Evolutionary conservation across 2,113 vertebrate species (phyloP), one percentile per base, ranked within the genome.

Genomic region (Hiodon tergisus): DNA sequence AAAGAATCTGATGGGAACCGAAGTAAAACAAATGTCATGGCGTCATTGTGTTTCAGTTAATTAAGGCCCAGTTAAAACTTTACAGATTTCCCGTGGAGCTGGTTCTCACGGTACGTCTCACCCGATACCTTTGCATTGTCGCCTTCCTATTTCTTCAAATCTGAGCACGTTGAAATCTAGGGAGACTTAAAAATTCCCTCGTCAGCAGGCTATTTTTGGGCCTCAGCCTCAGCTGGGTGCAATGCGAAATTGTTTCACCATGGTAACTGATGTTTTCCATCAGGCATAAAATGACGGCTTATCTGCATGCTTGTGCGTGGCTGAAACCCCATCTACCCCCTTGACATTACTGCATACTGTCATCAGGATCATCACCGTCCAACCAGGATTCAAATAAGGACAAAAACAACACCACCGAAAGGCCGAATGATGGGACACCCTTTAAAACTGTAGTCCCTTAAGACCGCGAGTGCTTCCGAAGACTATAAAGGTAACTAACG

Each of bases 301-400:
- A 80, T 77, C 75, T 75, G 77, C 74, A 74, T 70, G 76, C 47
- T 59, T 54, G 54, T 65, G 76, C 73, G 77, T 81, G 71, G 73
- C 77, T 78, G 31, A 75, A 81, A 73, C 59, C 67, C 78, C 80
- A 78, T 81, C 75, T 72, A 67, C 71, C 62, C 62, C 80, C 75
- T 81, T 31, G 75, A 52, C 51, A 60, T 80, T 83, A 81, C 70
- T 55, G n/a, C 13, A 46, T 14, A 65, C 73, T 82, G 76, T 81
- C 81, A 84, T 68, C 69, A 72, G 69, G 72, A 50, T 63, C 71
- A 76, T 57, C 31, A 31, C 31, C 31, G 77, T 77, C 73, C 72
- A 52, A 47, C 14, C 50, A 54, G 5, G 54, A 71, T 48, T 65
- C n/a, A 54, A 76, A 71, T 51, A 52, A 70, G 9, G 53, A 51